These are phyloP conservation scores for Podiceps cristatus DNA, from an alignment of 2,113 vertebrate genomes.

Conservation along the genomic window DNA sequence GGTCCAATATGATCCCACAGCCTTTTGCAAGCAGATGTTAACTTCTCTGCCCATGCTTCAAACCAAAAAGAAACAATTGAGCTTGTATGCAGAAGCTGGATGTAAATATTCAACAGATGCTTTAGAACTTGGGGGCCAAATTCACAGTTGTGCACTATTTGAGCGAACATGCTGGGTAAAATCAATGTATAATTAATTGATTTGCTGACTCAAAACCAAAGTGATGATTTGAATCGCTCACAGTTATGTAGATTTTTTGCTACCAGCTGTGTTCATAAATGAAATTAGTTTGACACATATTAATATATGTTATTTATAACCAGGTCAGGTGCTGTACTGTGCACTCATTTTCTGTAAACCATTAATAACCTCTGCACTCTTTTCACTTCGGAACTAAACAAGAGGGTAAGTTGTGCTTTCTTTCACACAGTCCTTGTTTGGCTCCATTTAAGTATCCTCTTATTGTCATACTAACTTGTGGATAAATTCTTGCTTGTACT, in stretches of 20 bases:
- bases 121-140: background rate
- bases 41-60: background rate
- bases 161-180: background rate
- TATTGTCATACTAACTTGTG: background rate
- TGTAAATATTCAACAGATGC: constrained; percentile 9
- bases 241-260: background rate
- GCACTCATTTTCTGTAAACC: background rate
- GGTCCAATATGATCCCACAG: accelerated
- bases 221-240: background rate
- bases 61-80: background rate
- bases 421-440: background rate
- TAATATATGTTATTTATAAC: background rate
- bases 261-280: background rate
- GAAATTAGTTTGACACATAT: background rate
- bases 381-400: background rate
- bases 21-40: background rate
- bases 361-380: background rate
- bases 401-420: background rate
- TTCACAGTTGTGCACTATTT: background rate
- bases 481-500: background rate
- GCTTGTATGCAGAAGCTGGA: background rate
- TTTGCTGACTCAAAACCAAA: background rate
- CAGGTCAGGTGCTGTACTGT: background rate
- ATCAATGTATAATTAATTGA: constrained; percentile 2
- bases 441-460: background rate